Conservation (phyloP, 23 tunicate genomes). For the Halocynthia aurantium region DNA sequence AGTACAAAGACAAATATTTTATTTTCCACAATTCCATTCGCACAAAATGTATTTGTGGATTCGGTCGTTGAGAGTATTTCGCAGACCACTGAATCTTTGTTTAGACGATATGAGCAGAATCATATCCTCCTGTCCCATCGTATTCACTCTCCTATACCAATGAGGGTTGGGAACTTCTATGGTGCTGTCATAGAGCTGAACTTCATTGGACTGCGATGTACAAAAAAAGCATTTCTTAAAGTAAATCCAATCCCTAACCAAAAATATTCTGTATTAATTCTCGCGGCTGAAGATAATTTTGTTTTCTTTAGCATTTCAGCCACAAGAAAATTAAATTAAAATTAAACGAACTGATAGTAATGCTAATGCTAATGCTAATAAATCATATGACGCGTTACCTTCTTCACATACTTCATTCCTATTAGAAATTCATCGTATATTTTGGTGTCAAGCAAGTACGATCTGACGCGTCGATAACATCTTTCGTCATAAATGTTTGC, state of each 20-base stretch:
- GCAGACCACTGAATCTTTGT: background rate
- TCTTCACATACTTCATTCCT: background rate
- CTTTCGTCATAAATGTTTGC: conserved; percentile 6
- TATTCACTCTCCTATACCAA: background rate
- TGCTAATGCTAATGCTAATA: no score
- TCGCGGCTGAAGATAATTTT: background rate
- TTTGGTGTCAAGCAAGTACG: background rate
- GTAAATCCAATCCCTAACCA: no score
- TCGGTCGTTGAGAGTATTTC: background rate
- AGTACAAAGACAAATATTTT: no score
- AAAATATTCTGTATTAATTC: background rate
- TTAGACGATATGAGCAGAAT: background rate
- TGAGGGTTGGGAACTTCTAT: background rate
- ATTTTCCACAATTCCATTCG: background rate
- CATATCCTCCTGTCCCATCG: background rate
- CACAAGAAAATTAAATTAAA: background rate
- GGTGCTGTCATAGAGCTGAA: background rate
- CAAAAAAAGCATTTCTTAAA: no score
- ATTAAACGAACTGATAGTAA: background rate
- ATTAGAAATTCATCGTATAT: background rate
- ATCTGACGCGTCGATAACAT: background rate
- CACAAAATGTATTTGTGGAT: background rate
- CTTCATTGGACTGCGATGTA: no score
- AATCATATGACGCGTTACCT: no score
- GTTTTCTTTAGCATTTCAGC: background rate